Percentiles rank a stretch among this genome's conserved stretches.
phyloP scores from a whole-genome alignment of 2,797 vertebrate genomes.

The Harpagifer antarcticus region DNA sequence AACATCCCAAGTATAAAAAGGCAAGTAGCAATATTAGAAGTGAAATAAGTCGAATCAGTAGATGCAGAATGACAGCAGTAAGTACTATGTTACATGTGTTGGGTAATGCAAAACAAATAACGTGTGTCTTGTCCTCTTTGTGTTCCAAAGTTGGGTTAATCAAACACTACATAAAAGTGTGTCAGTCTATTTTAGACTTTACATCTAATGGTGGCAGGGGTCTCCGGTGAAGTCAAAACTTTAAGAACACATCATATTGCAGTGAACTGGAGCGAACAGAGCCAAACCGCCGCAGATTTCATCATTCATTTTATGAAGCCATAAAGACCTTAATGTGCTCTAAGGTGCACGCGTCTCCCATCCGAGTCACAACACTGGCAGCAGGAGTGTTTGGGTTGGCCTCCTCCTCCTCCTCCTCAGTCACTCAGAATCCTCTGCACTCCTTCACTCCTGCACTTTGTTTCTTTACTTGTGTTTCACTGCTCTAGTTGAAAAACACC shows the following conservation, averaged over 20 bases:
- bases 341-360: background rate
- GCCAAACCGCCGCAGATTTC: background rate
- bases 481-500: background rate
- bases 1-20: too few species aligned
- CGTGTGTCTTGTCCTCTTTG: too few species aligned
- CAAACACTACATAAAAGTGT: background rate
- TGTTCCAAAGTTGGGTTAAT: background rate
- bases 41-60: too few species aligned
- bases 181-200: background rate
- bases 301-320: conserved; percentile 10
- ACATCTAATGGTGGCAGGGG: background rate
- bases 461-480: conserved; percentile 6
- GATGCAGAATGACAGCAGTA: too few species aligned
- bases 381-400: conserved; percentile 37
- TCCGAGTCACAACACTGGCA: conserved; percentile 25
- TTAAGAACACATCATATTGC: background rate
- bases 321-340: conserved; percentile 7
- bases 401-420: conserved; percentile 7
- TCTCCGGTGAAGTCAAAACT: background rate
- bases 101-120: too few species aligned
- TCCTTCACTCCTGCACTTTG: background rate
- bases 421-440: conserved; percentile 19
- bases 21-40: too few species aligned
- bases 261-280: background rate
- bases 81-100: too few species aligned